phyloP scores from a whole-genome alignment of 2,888 invertebrate species.

The Nomada fucata region DNA sequence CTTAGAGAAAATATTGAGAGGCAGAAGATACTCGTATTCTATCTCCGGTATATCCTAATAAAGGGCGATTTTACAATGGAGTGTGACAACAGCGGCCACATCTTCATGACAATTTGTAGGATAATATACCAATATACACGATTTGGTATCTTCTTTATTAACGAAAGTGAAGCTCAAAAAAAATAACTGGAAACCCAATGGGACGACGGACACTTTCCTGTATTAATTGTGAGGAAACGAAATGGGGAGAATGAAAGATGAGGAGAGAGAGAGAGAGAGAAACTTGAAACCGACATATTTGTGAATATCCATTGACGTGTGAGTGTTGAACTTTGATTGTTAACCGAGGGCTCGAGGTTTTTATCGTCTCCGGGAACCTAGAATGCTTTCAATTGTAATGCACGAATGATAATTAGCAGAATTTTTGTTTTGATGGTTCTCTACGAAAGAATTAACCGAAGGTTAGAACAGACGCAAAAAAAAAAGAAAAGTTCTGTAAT shows the following conservation, averaged over 20 bases:
- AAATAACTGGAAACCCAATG: constrained; percentile 27
- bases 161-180: constrained; percentile 64
- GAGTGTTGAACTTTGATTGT: constrained; percentile 61
- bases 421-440: constrained; percentile 9
- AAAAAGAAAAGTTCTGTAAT: constrained; percentile 30
- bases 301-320: constrained; percentile 65
- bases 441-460: constrained; percentile 20
- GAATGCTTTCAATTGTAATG: constrained; percentile 38
- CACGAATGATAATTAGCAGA: constrained; percentile 15
- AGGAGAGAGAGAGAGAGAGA: too few relatives aligned
- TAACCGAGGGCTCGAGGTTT: constrained; percentile 46
- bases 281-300: constrained; percentile 48
- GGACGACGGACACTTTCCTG: constrained; percentile 44
- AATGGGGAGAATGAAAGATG: too few relatives aligned
- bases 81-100: constrained; percentile 20
- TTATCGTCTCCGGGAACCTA: constrained; percentile 38
- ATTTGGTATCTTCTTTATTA: constrained; percentile 55
- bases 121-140: constrained; percentile 46
- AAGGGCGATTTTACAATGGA: constrained; percentile 29
- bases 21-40: constrained; percentile 46
- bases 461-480: constrained; percentile 2
- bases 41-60: constrained; percentile 52
- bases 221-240: constrained; percentile 56
- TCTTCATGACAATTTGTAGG: constrained; percentile 48
- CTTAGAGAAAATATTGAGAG: constrained; percentile 44